Conservation (phyloP, 2,113 vertebrate genomes). For the Phylloscopus trochiloides region DNA sequence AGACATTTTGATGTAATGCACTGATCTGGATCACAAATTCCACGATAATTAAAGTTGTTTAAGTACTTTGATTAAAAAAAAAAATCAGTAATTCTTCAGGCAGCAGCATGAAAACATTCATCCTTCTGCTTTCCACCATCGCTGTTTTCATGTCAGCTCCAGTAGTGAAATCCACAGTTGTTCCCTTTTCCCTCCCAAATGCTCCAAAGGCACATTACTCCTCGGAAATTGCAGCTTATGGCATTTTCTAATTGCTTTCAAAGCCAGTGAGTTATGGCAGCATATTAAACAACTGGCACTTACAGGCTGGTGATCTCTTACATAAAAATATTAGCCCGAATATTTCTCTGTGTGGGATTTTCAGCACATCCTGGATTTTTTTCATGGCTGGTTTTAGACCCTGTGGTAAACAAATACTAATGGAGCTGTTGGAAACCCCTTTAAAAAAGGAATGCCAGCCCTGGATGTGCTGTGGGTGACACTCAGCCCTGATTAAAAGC, state of each 20-base stretch:
- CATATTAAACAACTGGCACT: constrained; percentile 38
- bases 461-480: neutral
- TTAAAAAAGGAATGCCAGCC: neutral
- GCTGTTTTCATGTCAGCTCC: neutral
- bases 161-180: neutral
- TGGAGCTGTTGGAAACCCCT: neutral
- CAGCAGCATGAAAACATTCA: neutral
- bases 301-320: constrained; percentile 48
- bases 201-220: neutral
- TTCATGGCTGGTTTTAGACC: neutral
- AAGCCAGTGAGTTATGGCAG: constrained; percentile 31
- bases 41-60: neutral
- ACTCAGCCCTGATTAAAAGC: constrained; percentile 12
- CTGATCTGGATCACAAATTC: neutral
- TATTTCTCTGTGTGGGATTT: neutral
- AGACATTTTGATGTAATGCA: neutral
- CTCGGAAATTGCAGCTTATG: constrained; percentile 14
- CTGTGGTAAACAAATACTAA: neutral
- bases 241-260: constrained; percentile 61
- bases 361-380: neutral
- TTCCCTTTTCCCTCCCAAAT: constrained; percentile 13
- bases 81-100: neutral
- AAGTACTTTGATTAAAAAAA: neutral
- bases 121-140: neutral
- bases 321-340: constrained; percentile 36